A percentile compares a stretch with the other conserved stretches of the same genome.
phyloP scores from a whole-genome alignment of 1,140 invertebrate species.

The Teleopsis dalmanni region DNA sequence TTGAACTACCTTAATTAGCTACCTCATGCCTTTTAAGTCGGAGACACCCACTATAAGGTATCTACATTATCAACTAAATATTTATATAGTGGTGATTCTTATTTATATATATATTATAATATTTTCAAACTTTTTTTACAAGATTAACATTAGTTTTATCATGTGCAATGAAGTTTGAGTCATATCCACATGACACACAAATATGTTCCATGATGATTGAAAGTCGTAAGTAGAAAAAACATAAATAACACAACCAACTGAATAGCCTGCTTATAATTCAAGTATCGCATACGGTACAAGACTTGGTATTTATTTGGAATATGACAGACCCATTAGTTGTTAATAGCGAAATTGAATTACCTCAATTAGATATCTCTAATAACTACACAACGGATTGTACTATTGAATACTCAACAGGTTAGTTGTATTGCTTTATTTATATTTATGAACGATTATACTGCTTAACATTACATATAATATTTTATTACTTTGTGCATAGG shows the following conservation, averaged over 20 bases:
- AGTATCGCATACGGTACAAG: conserved; percentile 80
- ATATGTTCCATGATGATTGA: conserved; percentile 88
- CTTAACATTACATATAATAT: not conserved
- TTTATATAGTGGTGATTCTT: too few species aligned
- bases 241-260: too few species aligned
- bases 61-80: too few species aligned
- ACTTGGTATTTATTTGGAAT: conserved; percentile 82
- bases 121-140: conserved; percentile 32
- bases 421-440: conserved; percentile 10
- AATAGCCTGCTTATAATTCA: conserved; percentile 9
- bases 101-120: not conserved
- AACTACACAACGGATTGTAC: conserved; percentile 84
- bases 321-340: conserved; percentile 78
- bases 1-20: too few species aligned
- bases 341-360: conserved; percentile 77
- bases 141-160: conserved; percentile 79
- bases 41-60: too few species aligned
- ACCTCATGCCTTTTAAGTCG: too few species aligned
- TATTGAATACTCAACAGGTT: conserved; percentile 79
- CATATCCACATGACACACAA: conserved; percentile 84
- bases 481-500: not conserved
- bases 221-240: conserved; percentile 77
- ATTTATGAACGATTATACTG: not conserved
- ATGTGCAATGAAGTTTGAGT: conserved; percentile 89
- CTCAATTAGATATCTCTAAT: conserved; percentile 77